Conservation (phyloP, 2,888 invertebrate species). For the Saturnia japonica region DNA sequence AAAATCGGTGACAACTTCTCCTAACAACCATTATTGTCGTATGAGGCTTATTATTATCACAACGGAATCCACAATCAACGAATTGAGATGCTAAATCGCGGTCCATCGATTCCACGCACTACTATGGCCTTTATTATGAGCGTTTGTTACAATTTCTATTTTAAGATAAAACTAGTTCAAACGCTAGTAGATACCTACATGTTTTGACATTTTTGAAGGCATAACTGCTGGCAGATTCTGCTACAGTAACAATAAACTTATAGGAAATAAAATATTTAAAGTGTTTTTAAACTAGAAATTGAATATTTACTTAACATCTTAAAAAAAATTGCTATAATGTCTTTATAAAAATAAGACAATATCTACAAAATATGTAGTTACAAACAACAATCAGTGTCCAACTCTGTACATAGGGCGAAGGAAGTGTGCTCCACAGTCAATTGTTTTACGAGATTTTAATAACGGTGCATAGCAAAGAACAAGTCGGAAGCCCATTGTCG, state of each 20-base stretch:
- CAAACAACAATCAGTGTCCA: slow-evolving; percentile 23
- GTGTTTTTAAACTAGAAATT: too few relatives aligned
- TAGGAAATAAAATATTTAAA: neutral
- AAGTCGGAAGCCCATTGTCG: slow-evolving; percentile 74
- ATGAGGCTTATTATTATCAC: neutral
- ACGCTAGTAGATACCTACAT: neutral
- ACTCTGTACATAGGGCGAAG: slow-evolving; percentile 67
- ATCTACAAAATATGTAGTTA: neutral
- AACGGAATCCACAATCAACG: neutral
- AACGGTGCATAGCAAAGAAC: slow-evolving; percentile 80
- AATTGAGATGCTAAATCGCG: neutral
- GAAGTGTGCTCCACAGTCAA: slow-evolving; percentile 80
- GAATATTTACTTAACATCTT: too few relatives aligned
- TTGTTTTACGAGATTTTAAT: slow-evolving; percentile 82
- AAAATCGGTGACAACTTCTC: neutral
- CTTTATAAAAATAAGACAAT: neutral
- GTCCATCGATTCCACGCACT: too few relatives aligned
- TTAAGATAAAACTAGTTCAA: neutral
- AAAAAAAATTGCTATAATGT: neutral
- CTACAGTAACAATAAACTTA: neutral
- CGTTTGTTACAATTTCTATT: neutral
- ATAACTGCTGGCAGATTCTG: neutral
- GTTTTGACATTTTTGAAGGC: neutral
- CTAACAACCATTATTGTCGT: neutral
- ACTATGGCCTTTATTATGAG: neutral